Evolutionary conservation across 2,113 vertebrate genomes (phyloP), one percentile per base, ranked within the genome.

Genomic region (Pseudolaguvia tuberculata): DNA sequence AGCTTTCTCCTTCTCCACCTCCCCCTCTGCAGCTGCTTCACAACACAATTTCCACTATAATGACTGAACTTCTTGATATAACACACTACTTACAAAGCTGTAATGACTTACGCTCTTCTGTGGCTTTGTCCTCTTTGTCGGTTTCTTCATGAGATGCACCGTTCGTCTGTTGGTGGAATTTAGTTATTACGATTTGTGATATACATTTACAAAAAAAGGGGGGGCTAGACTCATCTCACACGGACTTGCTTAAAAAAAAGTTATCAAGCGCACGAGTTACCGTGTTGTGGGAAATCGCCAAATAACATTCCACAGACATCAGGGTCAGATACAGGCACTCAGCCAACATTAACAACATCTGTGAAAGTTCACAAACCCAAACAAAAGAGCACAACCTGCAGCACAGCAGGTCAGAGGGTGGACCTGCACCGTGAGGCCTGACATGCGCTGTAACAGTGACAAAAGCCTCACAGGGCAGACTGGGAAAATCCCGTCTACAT

Each of bases 331-430:
- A 35, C 3, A 56, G 45, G 27, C 45, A 59, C 14, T n/a, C 61
- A 15, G 71, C 55, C 18, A 50, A 39, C 14, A 5, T 55, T 23
- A 63, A 75, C 57, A 51, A 87, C 89, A 90, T 91, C 86, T 90
- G 88, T 87, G 86, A 81, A 83, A 68, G 84, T 86, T 89, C 85
- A 88, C 84, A 29, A 84, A 88, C 85, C 88, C 80, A 87, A 89
- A 90, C 90, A 91, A 91, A 42, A 90, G 79, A 77, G 70, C 72
- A 70, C 14, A 39, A 70, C 68, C 51, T 70, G 48, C 70, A 15
- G 27, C 77, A 78, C 67, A 48, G 83, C 79, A 79, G 79, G 81
- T 67, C 76, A 71, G 85, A 78, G 79, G 81, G 82, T 75, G 84
- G 82, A 91, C 90, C 90, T 91, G 91, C 90, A 86, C 78, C 80